Evolutionary conservation across 2,888 invertebrate species (phyloP).

Genomic region (Ormyrus thymus): DNA sequence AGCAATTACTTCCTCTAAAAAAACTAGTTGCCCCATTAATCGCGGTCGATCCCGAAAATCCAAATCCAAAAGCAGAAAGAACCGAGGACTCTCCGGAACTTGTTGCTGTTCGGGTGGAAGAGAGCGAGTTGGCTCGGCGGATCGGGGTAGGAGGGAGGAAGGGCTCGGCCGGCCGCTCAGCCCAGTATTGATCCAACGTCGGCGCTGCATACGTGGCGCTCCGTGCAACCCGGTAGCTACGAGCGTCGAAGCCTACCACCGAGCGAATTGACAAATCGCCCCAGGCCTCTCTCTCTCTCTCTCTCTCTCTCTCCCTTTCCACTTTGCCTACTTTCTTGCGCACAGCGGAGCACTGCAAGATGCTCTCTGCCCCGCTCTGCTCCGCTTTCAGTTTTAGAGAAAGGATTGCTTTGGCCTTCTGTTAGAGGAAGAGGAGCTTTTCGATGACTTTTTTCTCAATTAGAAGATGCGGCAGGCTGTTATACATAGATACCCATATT

Average conservation of each 20-base stretch:
- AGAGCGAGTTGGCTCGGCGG: too few relatives aligned
- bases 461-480: background rate
- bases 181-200: conserved; percentile 57
- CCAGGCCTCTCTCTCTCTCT: background rate
- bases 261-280: conserved; percentile 34
- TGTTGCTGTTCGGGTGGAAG: conserved; percentile 12
- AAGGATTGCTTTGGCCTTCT: too few relatives aligned
- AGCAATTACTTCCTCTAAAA: too few relatives aligned
- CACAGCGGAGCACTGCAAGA: too few relatives aligned
- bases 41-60: too few relatives aligned
- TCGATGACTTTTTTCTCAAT: background rate
- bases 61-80: too few relatives aligned
- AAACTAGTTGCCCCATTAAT: too few relatives aligned
- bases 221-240: conserved; percentile 35
- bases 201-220: conserved; percentile 55
- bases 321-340: background rate
- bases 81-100: background rate
- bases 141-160: background rate
- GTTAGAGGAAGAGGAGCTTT: too few relatives aligned
- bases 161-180: conserved; percentile 15
- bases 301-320: background rate
- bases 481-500: background rate
- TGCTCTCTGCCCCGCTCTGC: background rate
- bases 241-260: conserved; percentile 18
- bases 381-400: background rate